Evolutionary conservation across 2,888 invertebrate genomes (phyloP), one percentile per base, ranked within the genome.

Genomic region (Tenthredo distinguenda): DNA sequence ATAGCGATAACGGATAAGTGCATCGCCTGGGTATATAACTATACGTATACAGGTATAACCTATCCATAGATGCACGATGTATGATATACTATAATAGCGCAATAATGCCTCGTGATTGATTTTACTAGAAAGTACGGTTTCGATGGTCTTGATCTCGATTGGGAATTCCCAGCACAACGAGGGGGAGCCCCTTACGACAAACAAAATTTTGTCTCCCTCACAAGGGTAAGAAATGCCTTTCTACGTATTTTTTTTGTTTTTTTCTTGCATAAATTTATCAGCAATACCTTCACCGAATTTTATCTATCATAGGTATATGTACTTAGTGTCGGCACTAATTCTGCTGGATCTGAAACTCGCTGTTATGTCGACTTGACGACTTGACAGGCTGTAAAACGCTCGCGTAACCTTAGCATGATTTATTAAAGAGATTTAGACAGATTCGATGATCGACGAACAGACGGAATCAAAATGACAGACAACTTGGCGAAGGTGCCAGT

Each of bases 141-240:
- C 89, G 96, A 97, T 88, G 97, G 97, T 0, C 92, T 97, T 40
- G 97, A 97, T 90, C 91, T 97, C 89, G 98, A 98, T 91, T 98
- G 98, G 98, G 98, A 98, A 92, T 98, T 97, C 91, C 98, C 98
- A 0, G 96, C 86, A 89, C 96, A 12, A 95, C 95, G 98, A 88
- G 97, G 97, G 0, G 98, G 98, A 0, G 94, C 93, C 9, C 96
- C 96, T 0, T 94, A 95, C 12, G 98, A 98, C 91, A 97, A 96
- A 90, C 95, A 95, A 65, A 98, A 98, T 92, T 98, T 97, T 90
- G 96, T 97, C 0, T 91, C 94, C 0, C 94, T 98, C n/a, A 96
- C 97, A 0, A 96, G 96, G 95, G 97, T 97, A 94, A 85, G 87
- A 12, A 40, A 15, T 37, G n/a, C 7, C n/a, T 43, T 18, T 72